phyloP scores from a whole-genome alignment of 1,140 invertebrate species.

The Apolygus lucorum region DNA sequence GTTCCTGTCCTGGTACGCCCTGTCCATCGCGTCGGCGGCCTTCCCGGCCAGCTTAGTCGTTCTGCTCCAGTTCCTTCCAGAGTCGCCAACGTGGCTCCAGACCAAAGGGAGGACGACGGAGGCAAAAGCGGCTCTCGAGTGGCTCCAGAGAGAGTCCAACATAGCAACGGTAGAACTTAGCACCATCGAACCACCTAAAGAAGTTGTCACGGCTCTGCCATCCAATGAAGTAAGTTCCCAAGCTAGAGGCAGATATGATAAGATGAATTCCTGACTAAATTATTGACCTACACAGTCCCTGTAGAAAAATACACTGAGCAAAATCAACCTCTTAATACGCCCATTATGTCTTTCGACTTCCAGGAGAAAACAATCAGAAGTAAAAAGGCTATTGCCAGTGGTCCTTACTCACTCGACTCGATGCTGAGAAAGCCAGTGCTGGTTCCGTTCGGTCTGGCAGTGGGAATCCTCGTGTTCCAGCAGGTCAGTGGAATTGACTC shows the following conservation, averaged over 20 bases:
- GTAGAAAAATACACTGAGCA: too few relatives aligned
- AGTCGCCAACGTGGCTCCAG: constrained; percentile 49
- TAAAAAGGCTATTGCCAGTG: not conserved
- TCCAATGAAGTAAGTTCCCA: constrained; percentile 5
- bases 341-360: too few relatives aligned
- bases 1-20: constrained; percentile 48
- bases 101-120: constrained; percentile 42
- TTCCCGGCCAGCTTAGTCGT: constrained; percentile 42
- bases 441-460: constrained; percentile 40
- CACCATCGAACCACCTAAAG: constrained; percentile 27
- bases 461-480: constrained; percentile 48
- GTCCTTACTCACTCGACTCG: constrained; percentile 19
- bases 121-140: constrained; percentile 42
- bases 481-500: constrained; percentile 61
- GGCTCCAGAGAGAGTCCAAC: constrained; percentile 39
- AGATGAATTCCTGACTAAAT: too few relatives aligned
- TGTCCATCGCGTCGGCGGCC: constrained; percentile 43
- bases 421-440: constrained; percentile 26
- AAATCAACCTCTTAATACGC: too few relatives aligned
- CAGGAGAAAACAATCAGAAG: not conserved
- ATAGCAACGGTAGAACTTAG: constrained; percentile 20
- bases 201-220: not conserved
- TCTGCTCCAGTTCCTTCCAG: constrained; percentile 45
- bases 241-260: too few relatives aligned
- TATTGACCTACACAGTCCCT: too few relatives aligned